Base-by-base conservation (phyloP, 2,888 invertebrate species). In the Cephus runcator region DNA sequence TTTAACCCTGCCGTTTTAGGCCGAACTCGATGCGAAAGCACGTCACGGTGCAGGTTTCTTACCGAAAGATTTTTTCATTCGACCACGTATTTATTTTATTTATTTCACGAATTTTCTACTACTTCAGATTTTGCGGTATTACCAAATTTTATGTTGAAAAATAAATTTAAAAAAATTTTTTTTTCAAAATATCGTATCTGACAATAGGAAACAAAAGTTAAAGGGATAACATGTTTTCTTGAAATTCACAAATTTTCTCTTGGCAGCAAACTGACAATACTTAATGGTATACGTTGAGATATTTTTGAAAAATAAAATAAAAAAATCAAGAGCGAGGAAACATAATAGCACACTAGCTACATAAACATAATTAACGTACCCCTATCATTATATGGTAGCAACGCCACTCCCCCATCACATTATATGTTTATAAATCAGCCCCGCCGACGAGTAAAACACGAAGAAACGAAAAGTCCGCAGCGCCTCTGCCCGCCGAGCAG, bases 361-460 rank as follows among this genome's bases (percentile, higher is more conserved):
- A 76, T 78, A 91, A 91, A 91, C 89, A 90, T 90, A 91, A 91
- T 91, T 91, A 91, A 91, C 90, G 91, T 90, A 87, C 87, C 90
- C 87, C 90, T 91, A 91, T 91, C 90, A 91, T 91, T 91, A 91
- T 91, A 91, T 91, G 90, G 91, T 91, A 91, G 91, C 91, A 89
- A 85, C 86, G 85, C 91, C 91, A 91, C 91, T 90, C 91, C 91
- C 90, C 89, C 91, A 91, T 91, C 91, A 91, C 89, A 91, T 91
- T 91, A 91, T 91, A 91, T 91, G 90, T 91, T 91, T 91, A 91
- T 91, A 91, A 91, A 91, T 91, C 91, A 91, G 90, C 82, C 82
- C 84, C 83, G 83, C 84, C 84, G 84, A 80, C 82, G 82, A 81
- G 83, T 83, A 86, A 85, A 86, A 86, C 83, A 88, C 83, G 84